Evolutionary conservation across 2,888 invertebrate genomes (phyloP), one percentile per base, ranked within the genome.

Genomic region (Apamea anceps): DNA sequence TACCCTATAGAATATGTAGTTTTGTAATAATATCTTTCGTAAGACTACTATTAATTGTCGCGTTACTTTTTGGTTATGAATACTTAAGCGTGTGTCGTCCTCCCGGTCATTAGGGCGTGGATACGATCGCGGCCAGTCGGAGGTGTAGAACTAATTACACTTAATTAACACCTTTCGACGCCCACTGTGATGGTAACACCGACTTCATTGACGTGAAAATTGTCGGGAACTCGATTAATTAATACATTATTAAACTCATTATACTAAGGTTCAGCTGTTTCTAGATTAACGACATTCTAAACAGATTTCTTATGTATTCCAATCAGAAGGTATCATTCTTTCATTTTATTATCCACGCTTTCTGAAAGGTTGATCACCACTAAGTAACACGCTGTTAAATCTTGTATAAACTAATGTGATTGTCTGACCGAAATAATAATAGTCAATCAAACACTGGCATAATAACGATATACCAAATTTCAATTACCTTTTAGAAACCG

Each of bases 141-240:
- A 87, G 79, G 90, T 86, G 89, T 91, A 87, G 32, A 83, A 89
- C 81, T 88, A 87, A 88, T 85, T 80, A 89, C 18, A 72, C 42
- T 74, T 84, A 85, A 86, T 84, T 75, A 85, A 77, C 72, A 78
- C 72, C 81, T 79, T 80, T 77, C 72, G 28, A 63, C 74, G 75
- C 48, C 60, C 42, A 60, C 45, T 60, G 60, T 74, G 32, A 74
- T 12, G 48, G 63, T 79, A 76, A 85, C 77, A 77, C 82, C 75
- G 54, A 75, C 75, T 82, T 81, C 74, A 85, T 70, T 74, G 51
- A 80, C n/a, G 77, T 82, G 62, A 65, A 79, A 72, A 80, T 81
- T 75, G n/a, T 65, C 67, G 18, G 25, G 12, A 75, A 77, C 51
- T 54, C 3, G 60, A 79, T 48, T 73, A 60, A 32, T 75, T 77